Evolutionary conservation across 2,888 invertebrate genomes (phyloP), one percentile per base, ranked within the genome.

Genomic region (Plemyria rubiginata): DNA sequence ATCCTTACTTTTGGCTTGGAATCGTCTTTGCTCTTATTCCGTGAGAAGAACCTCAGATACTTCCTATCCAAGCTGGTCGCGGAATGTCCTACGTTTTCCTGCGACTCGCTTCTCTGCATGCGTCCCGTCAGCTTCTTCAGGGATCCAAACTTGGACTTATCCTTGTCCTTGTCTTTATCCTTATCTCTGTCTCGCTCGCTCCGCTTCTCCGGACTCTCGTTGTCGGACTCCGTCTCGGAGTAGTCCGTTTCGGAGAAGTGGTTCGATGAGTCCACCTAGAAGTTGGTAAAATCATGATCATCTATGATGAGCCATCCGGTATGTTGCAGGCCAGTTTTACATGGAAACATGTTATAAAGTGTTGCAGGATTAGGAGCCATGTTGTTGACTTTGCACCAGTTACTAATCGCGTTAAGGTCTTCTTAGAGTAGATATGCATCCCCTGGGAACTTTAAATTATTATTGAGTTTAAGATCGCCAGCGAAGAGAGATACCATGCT

Each of bases 41-140:
- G 70, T 2, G 89, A 89, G 79, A 94, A 94, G 81, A 93, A 92
- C 56, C 92, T 67, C 61, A 93, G 87, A 73, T 95, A 96, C 87
- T 96, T 96, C 74, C 96, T 82, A 82, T 96, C 96, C 64, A 96
- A 92, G 79, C 96, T 96, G 41, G 96, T 94, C 66, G 86, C 77
- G 9, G 84, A 71, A 68, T 81, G 87, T 64, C 78, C 73, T 8
- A 94, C 94, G 70, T 88, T 86, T 76, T 94, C 94, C 65, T 79
- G 78, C 54, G 87, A 85, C 75, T 89, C 87, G 74, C 82, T 89
- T 71, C 84, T 82, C 63, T 86, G 87, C 81, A 93, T 88, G 61
- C 92, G 86, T 28, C 86, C 71, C 73, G 85, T 69, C 62, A 80
- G 62, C 54, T 80, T 80, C 74, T 77, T 79, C 53, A 80, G 65